A percentile compares a stretch with the other conserved stretches of the same genome.
These are phyloP conservation scores for Lethrus apterus DNA, from an alignment of 1,140 invertebrate genomes.

Conservation along the genomic window DNA sequence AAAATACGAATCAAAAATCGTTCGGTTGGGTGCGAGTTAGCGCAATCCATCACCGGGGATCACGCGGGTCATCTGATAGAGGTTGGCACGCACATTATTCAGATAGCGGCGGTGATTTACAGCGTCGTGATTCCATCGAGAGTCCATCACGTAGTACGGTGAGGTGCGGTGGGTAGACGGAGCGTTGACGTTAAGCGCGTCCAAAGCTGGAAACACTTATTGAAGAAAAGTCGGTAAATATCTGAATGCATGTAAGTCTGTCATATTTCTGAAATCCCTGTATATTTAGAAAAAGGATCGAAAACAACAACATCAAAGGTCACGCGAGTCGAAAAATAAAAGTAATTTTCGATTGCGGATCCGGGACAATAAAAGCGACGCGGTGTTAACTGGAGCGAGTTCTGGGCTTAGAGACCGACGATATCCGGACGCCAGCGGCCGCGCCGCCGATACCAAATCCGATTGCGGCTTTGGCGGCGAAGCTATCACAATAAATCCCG, in stretches of 20 bases:
- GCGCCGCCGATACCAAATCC: slow-evolving; percentile 28
- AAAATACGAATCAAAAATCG: no score
- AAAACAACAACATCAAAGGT: no score
- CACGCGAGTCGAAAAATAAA: slow-evolving; percentile 23
- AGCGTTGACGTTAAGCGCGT: background rate
- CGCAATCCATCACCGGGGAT: slow-evolving; percentile 5
- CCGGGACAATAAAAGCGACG: slow-evolving; percentile 29
- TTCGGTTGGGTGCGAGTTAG: no score
- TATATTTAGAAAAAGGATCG: no score
- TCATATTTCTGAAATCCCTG: no score
- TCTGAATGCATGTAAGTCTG: no score
- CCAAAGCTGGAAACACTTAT: no score
- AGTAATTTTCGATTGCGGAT: slow-evolving; percentile 30
- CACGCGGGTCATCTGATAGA: slow-evolving; percentile 32
- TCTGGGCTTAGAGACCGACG: slow-evolving; percentile 17
- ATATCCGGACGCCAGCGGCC: slow-evolving; percentile 20
- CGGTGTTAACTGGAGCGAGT: slow-evolving; percentile 27
- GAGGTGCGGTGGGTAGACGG: background rate
- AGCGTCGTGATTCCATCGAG: slow-evolving; percentile 28
- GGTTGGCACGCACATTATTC: slow-evolving; percentile 27
- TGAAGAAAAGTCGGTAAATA: no score
- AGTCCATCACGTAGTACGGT: slow-evolving; percentile 26
- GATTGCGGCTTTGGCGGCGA: slow-evolving; percentile 36
- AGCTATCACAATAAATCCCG: slow-evolving; percentile 38
- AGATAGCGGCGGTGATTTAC: slow-evolving; percentile 32